Percentiles rank a stretch among this genome's conserved stretches.
Evolutionary conservation across 1,140 invertebrate species (phyloP).

Genomic region (Anadara kagoshimensis): DNA sequence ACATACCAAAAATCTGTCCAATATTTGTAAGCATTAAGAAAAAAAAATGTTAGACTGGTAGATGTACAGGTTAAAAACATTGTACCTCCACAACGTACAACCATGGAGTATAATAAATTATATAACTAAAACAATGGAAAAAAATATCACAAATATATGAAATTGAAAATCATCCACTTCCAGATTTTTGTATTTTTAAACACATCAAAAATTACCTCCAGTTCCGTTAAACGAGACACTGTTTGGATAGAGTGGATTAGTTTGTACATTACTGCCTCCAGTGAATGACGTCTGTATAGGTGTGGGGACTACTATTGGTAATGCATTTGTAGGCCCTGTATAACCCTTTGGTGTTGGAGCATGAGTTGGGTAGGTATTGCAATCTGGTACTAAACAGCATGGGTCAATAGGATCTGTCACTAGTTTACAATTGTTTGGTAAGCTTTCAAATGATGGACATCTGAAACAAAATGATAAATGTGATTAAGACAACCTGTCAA

Average conservation of each 20-base stretch:
- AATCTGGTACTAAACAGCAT: conserved; percentile 49
- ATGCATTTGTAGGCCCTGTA: conserved; percentile 7
- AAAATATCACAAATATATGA: too few species aligned
- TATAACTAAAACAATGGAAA: too few species aligned
- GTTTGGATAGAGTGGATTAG: background rate
- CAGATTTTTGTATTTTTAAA: too few species aligned
- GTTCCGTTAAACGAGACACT: too few species aligned
- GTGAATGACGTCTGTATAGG: conserved; percentile 25
- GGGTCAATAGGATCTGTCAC: conserved; percentile 36
- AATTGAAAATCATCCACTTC: too few species aligned
- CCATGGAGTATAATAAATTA: too few species aligned
- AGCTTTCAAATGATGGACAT: conserved; percentile 41
- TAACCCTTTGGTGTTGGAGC: conserved; percentile 12
- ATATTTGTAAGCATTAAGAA: too few species aligned
- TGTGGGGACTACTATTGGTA: conserved; percentile 17
- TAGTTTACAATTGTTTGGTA: conserved; percentile 31
- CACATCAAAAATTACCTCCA: too few species aligned
- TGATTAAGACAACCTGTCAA: background rate
- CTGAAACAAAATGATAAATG: conserved; percentile 15
- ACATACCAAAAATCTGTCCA: too few species aligned
- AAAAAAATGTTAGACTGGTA: too few species aligned
- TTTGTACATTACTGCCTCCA: background rate
- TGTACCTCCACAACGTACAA: too few species aligned
- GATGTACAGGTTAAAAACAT: too few species aligned
- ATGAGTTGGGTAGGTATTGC: conserved; percentile 38